A percentile compares a stretch with the other conserved stretches of the same genome.
These are phyloP conservation scores for Cladorhizidae sp. DNA, from an alignment of 37 sponge, comb jelly and placozoan genomes.

Conservation along the genomic window DNA sequence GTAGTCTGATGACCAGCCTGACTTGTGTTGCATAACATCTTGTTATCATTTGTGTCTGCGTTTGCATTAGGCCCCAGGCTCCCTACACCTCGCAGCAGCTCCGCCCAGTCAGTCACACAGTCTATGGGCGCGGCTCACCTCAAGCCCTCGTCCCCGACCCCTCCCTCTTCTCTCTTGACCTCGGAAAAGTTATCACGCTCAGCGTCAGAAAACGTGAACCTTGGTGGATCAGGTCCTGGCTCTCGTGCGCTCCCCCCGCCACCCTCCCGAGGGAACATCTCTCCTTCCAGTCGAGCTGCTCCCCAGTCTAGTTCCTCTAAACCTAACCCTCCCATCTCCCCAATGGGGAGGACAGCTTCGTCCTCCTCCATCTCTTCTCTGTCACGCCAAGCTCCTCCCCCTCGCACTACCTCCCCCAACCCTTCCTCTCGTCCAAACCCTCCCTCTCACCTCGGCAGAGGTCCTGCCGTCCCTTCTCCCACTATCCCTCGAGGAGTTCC, in stretches of 20 bases:
- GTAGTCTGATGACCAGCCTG: no score
- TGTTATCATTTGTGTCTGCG: no score
- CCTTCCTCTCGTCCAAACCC: not conserved
- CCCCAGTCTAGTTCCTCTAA: not conserved
- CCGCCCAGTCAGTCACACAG: no score
- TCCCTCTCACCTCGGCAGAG: constrained; percentile 42
- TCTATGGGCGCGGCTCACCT: no score
- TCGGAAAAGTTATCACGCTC: not conserved
- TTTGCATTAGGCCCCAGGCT: no score
- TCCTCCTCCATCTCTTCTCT: no score
- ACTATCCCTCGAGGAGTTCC: constrained; percentile 36
- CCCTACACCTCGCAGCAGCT: no score
- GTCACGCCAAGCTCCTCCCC: not conserved
- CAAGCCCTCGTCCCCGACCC: no score
- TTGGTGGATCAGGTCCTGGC: no score
- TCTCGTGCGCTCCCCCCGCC: not conserved
- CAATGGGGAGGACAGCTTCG: not conserved
- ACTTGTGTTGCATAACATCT: no score
- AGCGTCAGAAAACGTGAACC: no score
- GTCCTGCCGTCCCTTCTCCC: constrained; percentile 4
- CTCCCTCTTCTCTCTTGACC: no score
- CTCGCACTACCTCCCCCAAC: not conserved
- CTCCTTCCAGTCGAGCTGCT: not conserved
- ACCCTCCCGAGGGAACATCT: not conserved
- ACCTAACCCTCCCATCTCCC: constrained; percentile 11